Base-by-base conservation (phyloP, 2,888 invertebrate genomes). In the Tenthredo livida region DNA sequence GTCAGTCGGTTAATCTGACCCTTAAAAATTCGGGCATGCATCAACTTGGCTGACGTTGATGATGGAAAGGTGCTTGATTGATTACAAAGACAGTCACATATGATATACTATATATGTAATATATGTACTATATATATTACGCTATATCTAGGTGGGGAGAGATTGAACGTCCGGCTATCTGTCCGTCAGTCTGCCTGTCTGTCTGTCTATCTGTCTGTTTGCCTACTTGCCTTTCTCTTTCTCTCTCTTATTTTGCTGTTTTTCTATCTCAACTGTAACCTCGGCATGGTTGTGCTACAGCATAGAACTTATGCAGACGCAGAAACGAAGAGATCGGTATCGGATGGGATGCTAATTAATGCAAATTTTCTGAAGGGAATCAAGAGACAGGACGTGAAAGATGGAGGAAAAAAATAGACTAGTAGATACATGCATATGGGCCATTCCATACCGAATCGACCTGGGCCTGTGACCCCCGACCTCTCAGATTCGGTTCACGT, bases 331-430 rank as follows among this genome's bases (percentile, higher is more conserved):
- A 67, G 67, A 67, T 50, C 77, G 54, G 77, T 54, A 77, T 77
- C 50, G n/a, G 29, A 54, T 43, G 77, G 9, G 50, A 77, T 77
- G 29, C 77, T 77, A 77, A 77, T 77, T 77, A 54, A 77, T 77
- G 77, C 77, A 54, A 77, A 77, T 77, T 54, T 15, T 50, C 21
- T 33, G 15, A 77, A 77, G 77, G 50, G 54, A 40, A 77, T 77
- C 29, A 50, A 50, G 77, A 29, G 77, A 29, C 47, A 5, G 47
- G 29, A 5, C 17, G 17, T 54, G n/a, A n/a, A 5, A 21, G 47
- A 43, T 47, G 12, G 0, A 5, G 25, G 25, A 37, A 43, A 17
- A 72, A 43, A 25, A 37, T 40, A 43, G n/a, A 70, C 37, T 37
- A 37, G 37, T 37, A 37, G 37, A 37, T 37, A 37, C 7, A 37